Evolutionary conservation across 1,140 invertebrate genomes (phyloP).

Genomic region (Pissodes strobi): DNA sequence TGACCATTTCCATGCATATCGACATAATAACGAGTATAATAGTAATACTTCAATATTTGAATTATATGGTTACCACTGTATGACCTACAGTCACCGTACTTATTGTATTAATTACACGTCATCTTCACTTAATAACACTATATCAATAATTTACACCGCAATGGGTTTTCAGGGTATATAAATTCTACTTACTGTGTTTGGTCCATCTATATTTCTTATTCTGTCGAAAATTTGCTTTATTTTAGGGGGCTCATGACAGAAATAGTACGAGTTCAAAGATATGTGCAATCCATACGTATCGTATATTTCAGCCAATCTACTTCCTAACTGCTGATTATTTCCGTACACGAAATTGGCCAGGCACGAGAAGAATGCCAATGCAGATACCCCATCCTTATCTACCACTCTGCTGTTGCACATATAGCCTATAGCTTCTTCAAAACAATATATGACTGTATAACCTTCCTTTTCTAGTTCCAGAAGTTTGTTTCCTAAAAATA

Average conservation of each 20-base stretch:
- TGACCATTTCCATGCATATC: no score
- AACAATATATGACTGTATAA: conserved; percentile 88
- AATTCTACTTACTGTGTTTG: conserved; percentile 63
- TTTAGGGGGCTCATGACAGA: conserved; percentile 75
- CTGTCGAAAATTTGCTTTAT: conserved; percentile 82
- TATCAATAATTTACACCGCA: no score
- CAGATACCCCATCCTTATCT: conserved; percentile 96
- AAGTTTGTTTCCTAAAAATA: conserved; percentile 77
- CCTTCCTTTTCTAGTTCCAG: conserved; percentile 70
- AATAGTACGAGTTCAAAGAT: conserved; percentile 85
- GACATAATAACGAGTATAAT: no score
- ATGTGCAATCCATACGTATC: conserved; percentile 85
- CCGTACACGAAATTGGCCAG: conserved; percentile 70
- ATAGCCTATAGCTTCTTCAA: conserved; percentile 92
- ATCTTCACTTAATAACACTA: no score
- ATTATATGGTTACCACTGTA: no score
- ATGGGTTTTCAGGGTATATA: no score
- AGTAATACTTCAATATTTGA: no score
- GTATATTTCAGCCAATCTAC: conserved; percentile 85
- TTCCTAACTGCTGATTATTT: conserved; percentile 67
- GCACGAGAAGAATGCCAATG: conserved; percentile 74
- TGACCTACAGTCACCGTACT: no score
- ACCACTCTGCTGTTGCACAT: conserved; percentile 88
- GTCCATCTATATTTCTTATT: conserved; percentile 75
- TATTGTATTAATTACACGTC: no score